Evolutionary conservation across 2,797 vertebrate species (phyloP).

Genomic region (Gymnothorax javanicus): DNA sequence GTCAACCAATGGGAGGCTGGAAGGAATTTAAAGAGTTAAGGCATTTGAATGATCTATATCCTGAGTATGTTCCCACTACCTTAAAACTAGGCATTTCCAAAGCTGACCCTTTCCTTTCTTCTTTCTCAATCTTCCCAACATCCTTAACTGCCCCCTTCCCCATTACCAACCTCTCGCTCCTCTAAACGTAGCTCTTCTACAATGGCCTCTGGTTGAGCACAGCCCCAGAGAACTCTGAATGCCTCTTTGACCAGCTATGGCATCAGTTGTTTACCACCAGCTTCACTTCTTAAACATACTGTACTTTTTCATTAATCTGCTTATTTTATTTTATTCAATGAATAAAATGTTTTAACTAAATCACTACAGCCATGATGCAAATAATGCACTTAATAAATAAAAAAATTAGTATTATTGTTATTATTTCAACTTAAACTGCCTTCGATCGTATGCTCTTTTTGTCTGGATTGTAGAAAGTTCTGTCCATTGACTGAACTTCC

Average conservation of each 20-base stretch:
- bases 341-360: background rate
- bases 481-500: background rate
- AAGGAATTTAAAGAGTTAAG: slow-evolving; percentile 5
- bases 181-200: background rate
- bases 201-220: background rate
- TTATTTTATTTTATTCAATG: background rate
- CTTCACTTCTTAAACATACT: background rate
- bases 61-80: background rate
- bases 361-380: background rate
- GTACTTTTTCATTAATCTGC: background rate
- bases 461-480: slow-evolving; percentile 11
- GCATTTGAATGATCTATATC: background rate
- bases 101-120: background rate
- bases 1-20: background rate
- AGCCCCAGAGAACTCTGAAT: background rate
- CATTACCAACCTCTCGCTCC: background rate
- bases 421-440: background rate
- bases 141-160: background rate
- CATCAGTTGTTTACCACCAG: background rate
- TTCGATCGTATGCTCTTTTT: slow-evolving; percentile 38
- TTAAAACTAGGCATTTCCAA: background rate
- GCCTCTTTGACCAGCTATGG: background rate
- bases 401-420: background rate
- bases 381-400: background rate
- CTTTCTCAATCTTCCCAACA: background rate